Conservation (phyloP, 2,113 vertebrate species). For the Rhinoderma darwinii region DNA sequence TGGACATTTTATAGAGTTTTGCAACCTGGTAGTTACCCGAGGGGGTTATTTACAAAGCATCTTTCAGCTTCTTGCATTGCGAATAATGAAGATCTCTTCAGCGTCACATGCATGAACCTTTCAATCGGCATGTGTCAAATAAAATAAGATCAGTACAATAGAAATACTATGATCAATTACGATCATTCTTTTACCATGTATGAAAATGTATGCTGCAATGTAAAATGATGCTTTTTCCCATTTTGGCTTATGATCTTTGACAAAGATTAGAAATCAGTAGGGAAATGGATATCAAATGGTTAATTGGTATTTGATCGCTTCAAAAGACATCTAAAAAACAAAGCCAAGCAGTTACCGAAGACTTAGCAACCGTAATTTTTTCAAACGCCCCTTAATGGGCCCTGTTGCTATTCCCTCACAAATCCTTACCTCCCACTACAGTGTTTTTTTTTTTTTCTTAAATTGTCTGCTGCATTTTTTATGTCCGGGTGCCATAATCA, state of each 20-base stretch:
- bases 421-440: background rate
- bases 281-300: background rate
- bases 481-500: no score
- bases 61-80: background rate
- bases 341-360: background rate
- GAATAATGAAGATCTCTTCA: background rate
- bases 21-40: background rate
- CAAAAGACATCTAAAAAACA: background rate
- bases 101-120: background rate
- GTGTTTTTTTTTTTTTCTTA: no score
- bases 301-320: background rate
- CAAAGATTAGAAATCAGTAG: background rate
- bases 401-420: background rate
- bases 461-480: background rate
- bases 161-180: background rate
- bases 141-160: background rate
- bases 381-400: background rate
- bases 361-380: background rate
- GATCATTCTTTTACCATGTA: background rate
- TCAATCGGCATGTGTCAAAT: background rate
- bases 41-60: background rate
- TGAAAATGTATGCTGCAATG: slow-evolving; percentile 9
- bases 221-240: background rate
- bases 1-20: background rate
- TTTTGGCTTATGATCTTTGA: background rate